phyloP scores from a whole-genome alignment of 1,140 invertebrate genomes.

The Sminthurides bifidus region DNA sequence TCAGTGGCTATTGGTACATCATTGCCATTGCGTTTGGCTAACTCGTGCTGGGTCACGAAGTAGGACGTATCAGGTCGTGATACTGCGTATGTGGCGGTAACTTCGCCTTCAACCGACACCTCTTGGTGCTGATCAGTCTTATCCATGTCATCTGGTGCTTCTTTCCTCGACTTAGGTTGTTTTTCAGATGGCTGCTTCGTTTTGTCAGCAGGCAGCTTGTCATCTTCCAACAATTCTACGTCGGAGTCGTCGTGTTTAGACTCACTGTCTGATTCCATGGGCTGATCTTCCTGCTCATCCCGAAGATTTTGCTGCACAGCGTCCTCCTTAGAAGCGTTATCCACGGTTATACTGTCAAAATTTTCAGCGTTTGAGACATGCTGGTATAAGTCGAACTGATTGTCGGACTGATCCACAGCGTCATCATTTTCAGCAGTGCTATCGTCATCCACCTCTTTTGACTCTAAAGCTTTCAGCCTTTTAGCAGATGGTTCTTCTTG shows the following conservation, averaged over 20 bases:
- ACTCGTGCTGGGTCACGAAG: no score
- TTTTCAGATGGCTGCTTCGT: slow-evolving; percentile 36
- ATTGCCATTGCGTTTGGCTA: no score
- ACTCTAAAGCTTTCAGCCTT: slow-evolving; percentile 22
- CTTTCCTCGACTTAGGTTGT: slow-evolving; percentile 34
- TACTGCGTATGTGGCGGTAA: slow-evolving; percentile 52
- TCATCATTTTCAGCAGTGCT: slow-evolving; percentile 41
- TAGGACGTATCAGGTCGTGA: slow-evolving; percentile 56
- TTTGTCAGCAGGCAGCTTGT: slow-evolving; percentile 41
- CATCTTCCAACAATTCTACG: slow-evolving; percentile 37
- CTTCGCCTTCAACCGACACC: slow-evolving; percentile 63
- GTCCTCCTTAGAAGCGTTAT: slow-evolving; percentile 62
- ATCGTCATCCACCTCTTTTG: slow-evolving; percentile 33
- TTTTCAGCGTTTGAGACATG: slow-evolving; percentile 70
- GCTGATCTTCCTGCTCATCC: slow-evolving; percentile 38
- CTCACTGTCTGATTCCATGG: slow-evolving; percentile 38
- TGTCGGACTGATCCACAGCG: slow-evolving; percentile 34
- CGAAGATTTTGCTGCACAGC: slow-evolving; percentile 54
- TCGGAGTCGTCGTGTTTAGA: slow-evolving; percentile 43
- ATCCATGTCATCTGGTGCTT: slow-evolving; percentile 22
- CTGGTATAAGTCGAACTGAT: slow-evolving; percentile 59
- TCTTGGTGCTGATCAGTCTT: slow-evolving; percentile 37
- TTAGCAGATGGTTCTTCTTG: slow-evolving; percentile 7
- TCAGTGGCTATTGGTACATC: no score
- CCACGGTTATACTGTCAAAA: slow-evolving; percentile 44